These are phyloP conservation scores for Sarcoramphus papa DNA, from an alignment of 2,797 vertebrate genomes.

Conservation along the genomic window DNA sequence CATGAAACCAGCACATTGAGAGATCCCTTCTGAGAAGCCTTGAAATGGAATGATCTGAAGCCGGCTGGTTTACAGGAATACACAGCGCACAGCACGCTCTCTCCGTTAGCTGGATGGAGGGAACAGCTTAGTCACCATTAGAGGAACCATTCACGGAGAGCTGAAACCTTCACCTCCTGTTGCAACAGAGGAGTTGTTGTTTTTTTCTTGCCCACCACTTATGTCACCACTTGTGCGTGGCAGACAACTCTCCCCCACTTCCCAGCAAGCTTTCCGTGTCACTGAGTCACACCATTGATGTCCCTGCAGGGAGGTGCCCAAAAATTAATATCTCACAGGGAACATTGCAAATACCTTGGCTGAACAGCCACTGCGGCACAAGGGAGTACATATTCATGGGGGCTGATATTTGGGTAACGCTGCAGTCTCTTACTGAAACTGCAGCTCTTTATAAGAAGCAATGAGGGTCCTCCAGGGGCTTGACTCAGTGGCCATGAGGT, in stretches of 20 bases:
- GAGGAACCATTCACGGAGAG: neutral
- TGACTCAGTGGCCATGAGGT: neutral
- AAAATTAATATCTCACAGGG: neutral
- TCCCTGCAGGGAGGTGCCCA: neutral
- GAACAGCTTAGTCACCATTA: conserved; percentile 46
- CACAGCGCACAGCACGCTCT: neutral
- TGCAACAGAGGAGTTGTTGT: conserved; percentile 44
- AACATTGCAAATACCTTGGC: neutral
- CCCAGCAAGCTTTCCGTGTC: neutral
- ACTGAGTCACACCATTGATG: neutral
- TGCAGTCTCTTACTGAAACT: neutral
- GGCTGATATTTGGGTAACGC: neutral
- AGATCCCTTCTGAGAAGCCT: conserved; percentile 1
- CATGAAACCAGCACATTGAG: neutral
- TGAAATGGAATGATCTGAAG: neutral
- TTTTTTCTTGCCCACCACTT: conserved; percentile 10
- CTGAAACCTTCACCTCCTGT: conserved; percentile 45
- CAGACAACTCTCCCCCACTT: conserved; percentile 16
- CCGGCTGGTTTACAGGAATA: conserved; percentile 4
- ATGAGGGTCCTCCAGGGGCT: neutral
- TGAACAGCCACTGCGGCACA: neutral
- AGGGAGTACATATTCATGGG: neutral
- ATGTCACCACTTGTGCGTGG: neutral
- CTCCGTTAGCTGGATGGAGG: neutral
- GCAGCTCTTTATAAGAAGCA: neutral